Percentiles rank a stretch among this genome's conserved stretches.
Conservation (phyloP, 2,113 vertebrate species). For the Theropithecus gelada region DNA sequence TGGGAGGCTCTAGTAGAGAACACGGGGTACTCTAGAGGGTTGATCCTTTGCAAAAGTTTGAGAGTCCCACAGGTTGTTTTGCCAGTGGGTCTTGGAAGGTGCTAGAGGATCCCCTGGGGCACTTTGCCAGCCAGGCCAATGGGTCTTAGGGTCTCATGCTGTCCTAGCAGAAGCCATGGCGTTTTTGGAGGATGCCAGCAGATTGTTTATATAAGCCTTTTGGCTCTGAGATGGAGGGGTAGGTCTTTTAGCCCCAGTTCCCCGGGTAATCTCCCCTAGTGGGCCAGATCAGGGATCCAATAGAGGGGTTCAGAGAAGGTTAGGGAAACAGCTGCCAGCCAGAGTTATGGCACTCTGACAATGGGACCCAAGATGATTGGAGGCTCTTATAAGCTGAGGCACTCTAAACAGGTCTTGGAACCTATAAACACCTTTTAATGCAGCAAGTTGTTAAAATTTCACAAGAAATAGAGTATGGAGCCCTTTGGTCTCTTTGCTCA, state of each 20-base stretch:
- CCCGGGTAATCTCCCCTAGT: neutral
- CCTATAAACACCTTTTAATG: neutral
- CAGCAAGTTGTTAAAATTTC: neutral
- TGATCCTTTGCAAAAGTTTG: neutral
- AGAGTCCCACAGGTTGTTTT: neutral
- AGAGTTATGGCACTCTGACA: neutral
- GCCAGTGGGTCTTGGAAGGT: neutral
- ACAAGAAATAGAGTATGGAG: neutral
- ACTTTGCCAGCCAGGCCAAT: neutral
- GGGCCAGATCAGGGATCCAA: neutral
- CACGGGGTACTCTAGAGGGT: too few relatives aligned
- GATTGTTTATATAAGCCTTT: neutral
- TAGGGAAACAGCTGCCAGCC: neutral
- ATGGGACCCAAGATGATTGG: neutral
- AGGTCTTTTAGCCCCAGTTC: neutral
- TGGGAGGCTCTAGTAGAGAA: neutral
- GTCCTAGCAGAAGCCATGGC: neutral
- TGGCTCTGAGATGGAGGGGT: too few relatives aligned
- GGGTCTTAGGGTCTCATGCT: neutral
- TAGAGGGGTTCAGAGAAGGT: neutral
- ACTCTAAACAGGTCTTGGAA: neutral
- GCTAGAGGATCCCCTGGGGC: neutral
- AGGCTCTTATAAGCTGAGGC: neutral
- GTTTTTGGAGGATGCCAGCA: neutral
- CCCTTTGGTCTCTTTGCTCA: neutral